These are phyloP conservation scores for Xestobium rufovillosum DNA, from an alignment of 2,888 invertebrate species.

Conservation along the genomic window DNA sequence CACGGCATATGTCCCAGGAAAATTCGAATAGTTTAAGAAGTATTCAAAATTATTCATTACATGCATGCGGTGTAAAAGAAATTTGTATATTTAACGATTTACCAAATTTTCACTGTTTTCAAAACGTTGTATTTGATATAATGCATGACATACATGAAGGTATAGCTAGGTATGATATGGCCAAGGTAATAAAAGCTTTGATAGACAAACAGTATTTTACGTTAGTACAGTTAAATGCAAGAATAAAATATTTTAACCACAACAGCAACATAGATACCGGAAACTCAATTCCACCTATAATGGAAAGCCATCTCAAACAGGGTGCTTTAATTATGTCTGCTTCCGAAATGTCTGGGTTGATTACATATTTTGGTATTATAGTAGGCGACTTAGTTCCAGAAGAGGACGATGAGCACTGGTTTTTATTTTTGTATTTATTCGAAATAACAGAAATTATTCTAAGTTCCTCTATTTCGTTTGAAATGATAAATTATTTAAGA, in stretches of 20 bases:
- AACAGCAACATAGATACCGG: constrained; percentile 11
- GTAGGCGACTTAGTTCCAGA: constrained; percentile 12
- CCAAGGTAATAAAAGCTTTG: constrained; percentile 9
- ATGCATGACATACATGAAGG: constrained; percentile 15
- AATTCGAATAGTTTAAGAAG: constrained; percentile 8
- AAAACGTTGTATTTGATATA: constrained; percentile 12
- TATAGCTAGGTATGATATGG: constrained; percentile 12
- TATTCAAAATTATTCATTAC: constrained; percentile 6
- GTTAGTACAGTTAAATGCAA: constrained; percentile 8
- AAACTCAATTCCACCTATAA: constrained; percentile 11
- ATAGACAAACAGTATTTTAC: constrained; percentile 9
- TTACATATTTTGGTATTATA: constrained; percentile 14
- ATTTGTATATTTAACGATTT: constrained; percentile 13
- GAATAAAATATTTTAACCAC: constrained; percentile 16
- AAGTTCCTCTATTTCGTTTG: too few relatives aligned
- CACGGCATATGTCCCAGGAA: constrained; percentile 6
- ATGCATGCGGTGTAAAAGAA: constrained; percentile 11
- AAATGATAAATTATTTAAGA: too few relatives aligned
- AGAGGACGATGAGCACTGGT: not conserved
- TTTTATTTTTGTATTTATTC: not conserved
- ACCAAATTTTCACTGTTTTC: constrained; percentile 9
- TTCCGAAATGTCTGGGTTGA: constrained; percentile 14
- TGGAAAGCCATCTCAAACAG: constrained; percentile 6
- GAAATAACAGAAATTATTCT: not conserved
- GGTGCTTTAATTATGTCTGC: constrained; percentile 11